Evolutionary conservation across 1,140 invertebrate genomes (phyloP).

Genomic region (Drosophila lacertosa): DNA sequence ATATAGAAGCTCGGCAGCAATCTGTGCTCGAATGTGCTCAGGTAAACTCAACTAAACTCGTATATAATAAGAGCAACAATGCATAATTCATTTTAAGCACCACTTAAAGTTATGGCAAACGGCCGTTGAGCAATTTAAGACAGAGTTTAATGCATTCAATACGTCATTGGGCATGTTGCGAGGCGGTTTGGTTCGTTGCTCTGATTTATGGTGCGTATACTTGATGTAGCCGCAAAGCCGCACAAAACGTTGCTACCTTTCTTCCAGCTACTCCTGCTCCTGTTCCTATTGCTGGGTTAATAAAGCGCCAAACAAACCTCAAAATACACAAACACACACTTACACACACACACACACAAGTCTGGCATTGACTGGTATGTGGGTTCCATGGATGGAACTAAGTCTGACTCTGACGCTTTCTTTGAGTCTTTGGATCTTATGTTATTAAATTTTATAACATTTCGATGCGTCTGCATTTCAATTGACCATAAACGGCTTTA

Average conservation of each 20-base stretch:
- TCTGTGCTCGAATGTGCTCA: constrained; percentile 36
- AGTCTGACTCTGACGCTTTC: constrained; percentile 2
- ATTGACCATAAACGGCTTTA: constrained; percentile 74
- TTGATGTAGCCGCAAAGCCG: constrained; percentile 71
- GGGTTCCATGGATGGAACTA: not conserved
- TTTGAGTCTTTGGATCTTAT: constrained; percentile 15
- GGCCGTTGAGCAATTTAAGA: constrained; percentile 66
- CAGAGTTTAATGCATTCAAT: constrained; percentile 77
- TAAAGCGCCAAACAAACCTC: constrained; percentile 61
- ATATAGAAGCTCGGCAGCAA: constrained; percentile 31
- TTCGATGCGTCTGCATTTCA: constrained; percentile 78
- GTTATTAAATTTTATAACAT: constrained; percentile 80
- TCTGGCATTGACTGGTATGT: constrained; percentile 2
- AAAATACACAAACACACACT: constrained; percentile 39
- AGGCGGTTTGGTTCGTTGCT: constrained; percentile 54
- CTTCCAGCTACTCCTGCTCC: not conserved
- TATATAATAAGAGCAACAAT: constrained; percentile 56
- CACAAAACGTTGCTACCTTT: constrained; percentile 55
- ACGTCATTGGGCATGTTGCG: constrained; percentile 58
- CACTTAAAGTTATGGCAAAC: constrained; percentile 76
- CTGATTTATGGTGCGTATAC: constrained; percentile 80
- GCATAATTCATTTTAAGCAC: constrained; percentile 82
- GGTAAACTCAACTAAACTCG: constrained; percentile 19
- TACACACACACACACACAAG: not conserved
- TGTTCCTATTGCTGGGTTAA: constrained; percentile 12